Evolutionary conservation across 64 coral and sea anemone species (phyloP), one percentile per base, ranked within the genome.

Genomic region (Cladopsammia gracilis): DNA sequence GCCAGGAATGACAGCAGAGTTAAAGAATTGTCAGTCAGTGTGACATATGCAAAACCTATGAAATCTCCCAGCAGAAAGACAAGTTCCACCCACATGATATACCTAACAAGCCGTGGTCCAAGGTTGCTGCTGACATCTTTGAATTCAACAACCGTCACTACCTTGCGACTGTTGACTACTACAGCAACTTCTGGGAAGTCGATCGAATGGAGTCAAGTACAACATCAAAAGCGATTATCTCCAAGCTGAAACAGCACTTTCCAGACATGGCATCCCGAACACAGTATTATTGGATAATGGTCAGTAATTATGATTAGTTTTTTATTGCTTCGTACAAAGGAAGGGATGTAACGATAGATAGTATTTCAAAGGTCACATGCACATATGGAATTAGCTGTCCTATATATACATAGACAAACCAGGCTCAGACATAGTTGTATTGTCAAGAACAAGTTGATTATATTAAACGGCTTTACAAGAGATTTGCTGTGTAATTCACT

Each of bases 1-100:
- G 59, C 88, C 88, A 19, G 75, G 88, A 75, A 78, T 90, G 59
- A 78, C 22, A 7, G 47, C 87, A 19, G 87, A 53, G 5, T 12
- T 78, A 2, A 64, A 77, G 19, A 25, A 89, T 47, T 25, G 66
- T 87, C 23, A 87, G 48, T 43, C 58, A 4, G 45, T 87, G 68
- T 72, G 87, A 89, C 8, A 14, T 51, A 9, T 87, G 67, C 46
- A 26, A 67, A 49, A 58, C 85, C 58, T 66, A 18, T 8, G 85
- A 87, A 58, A 66, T 49, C 2, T 70, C 85, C 16, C 73, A 89
- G 13, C 45, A 62, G 45, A 89, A 77, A n/a, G 73, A 66, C 45
- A 75, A 45, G 13, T 34, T 86, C 47, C 56, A 72, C 85, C 85
- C 34, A 34, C n/a, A 59, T 59, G 62, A 64, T 18, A 20, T 64